phyloP scores from a whole-genome alignment of 1,140 invertebrate species.

The Drosophila carrolli region DNA sequence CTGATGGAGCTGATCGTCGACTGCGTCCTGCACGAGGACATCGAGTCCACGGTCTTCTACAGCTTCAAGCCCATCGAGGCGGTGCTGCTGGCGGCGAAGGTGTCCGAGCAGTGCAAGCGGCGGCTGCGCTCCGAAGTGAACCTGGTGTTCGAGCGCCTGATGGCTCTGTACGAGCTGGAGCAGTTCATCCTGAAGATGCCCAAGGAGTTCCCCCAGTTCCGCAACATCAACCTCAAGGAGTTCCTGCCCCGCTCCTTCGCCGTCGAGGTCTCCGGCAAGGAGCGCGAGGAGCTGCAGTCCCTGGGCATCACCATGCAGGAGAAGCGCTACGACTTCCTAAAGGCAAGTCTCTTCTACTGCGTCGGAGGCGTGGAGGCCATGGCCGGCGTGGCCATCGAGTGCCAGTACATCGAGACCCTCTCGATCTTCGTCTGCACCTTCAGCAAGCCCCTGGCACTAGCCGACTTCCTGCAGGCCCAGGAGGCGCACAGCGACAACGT shows the following conservation, averaged over 20 bases:
- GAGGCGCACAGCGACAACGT: constrained; percentile 67
- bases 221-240: constrained; percentile 53
- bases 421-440: constrained; percentile 63
- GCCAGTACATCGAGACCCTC: constrained; percentile 66
- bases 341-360: constrained; percentile 66
- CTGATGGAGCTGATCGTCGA: constrained; percentile 79
- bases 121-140: constrained; percentile 67
- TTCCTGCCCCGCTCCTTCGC: constrained; percentile 54
- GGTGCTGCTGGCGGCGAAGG: constrained; percentile 31
- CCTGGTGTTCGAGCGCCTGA: constrained; percentile 73
- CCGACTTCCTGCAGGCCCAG: constrained; percentile 67
- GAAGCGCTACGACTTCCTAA: constrained; percentile 40
- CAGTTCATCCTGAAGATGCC: constrained; percentile 74
- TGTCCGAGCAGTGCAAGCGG: constrained; percentile 55
- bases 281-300: constrained; percentile 42
- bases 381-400: constrained; percentile 65
- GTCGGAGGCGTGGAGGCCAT: constrained; percentile 67
- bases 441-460: constrained; percentile 58
- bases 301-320: constrained; percentile 44
- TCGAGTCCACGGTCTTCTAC: constrained; percentile 57
- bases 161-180: constrained; percentile 77
- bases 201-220: constrained; percentile 73
- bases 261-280: constrained; percentile 38
- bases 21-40: constrained; percentile 73
- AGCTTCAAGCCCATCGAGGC: constrained; percentile 68